Conservation (phyloP, 2,113 vertebrate species). For the Sitta europaea region DNA sequence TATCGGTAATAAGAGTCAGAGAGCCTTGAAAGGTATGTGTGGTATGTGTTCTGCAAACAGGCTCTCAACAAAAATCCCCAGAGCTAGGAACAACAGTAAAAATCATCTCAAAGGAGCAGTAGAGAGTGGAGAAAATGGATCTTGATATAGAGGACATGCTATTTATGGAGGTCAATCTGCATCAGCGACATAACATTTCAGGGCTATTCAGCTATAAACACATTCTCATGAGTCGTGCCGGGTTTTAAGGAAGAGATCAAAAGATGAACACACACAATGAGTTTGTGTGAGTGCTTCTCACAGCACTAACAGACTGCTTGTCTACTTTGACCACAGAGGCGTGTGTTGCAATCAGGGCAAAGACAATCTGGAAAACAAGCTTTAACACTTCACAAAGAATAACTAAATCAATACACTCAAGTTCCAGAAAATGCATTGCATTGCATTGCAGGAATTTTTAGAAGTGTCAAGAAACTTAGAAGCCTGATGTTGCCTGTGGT, state of each 20-base stretch:
- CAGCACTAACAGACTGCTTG: neutral
- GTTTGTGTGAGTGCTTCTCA: neutral
- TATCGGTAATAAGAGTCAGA: slow-evolving; percentile 43
- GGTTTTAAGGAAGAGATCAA: slow-evolving; percentile 39
- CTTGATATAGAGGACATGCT: slow-evolving; percentile 23
- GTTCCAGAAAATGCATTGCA: neutral
- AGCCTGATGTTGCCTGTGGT: neutral
- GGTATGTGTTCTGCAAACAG: slow-evolving; percentile 36
- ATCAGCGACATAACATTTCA: slow-evolving; percentile 28
- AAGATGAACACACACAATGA: neutral
- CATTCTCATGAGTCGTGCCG: neutral
- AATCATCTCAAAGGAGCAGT: slow-evolving; percentile 48
- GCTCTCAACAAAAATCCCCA: slow-evolving; percentile 29
- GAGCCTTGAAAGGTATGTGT: slow-evolving; percentile 49
- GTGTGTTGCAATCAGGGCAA: neutral
- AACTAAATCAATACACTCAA: neutral
- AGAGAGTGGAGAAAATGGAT: slow-evolving; percentile 39
- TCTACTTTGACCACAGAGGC: neutral
- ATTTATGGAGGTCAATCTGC: slow-evolving; percentile 58
- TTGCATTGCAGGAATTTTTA: neutral
- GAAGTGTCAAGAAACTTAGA: neutral
- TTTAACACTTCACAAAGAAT: neutral
- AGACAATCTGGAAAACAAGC: neutral
- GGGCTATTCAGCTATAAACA: slow-evolving; percentile 32
- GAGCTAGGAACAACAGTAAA: slow-evolving; percentile 46